Evolutionary conservation across 2,113 vertebrate genomes (phyloP).

Genomic region (Epinephelus moara): DNA sequence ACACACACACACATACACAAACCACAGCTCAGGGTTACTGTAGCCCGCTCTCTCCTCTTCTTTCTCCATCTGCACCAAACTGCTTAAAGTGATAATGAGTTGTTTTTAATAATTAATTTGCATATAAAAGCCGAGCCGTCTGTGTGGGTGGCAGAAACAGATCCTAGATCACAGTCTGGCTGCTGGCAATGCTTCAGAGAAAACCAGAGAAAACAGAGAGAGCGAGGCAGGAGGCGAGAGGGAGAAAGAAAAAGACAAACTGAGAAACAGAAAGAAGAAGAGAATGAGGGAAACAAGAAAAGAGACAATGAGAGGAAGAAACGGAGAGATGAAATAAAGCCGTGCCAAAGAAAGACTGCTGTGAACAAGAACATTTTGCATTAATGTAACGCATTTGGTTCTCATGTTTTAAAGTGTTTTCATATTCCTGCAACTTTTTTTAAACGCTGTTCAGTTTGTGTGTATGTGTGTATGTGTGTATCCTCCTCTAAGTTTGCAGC

Average conservation of each 20-base stretch:
- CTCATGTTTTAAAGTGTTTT: not conserved
- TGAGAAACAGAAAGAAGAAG: not conserved
- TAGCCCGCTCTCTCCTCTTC: conserved; percentile 38
- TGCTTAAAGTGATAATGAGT: conserved; percentile 81
- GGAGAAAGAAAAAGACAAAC: conserved; percentile 17
- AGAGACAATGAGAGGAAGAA: conserved; percentile 27
- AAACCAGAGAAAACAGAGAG: conserved; percentile 33
- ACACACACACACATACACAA: not conserved
- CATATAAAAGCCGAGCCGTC: conserved; percentile 76
- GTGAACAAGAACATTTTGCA: conserved; percentile 26
- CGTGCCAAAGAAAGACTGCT: conserved; percentile 7
- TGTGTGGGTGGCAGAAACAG: conserved; percentile 70
- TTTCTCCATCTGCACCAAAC: conserved; percentile 64
- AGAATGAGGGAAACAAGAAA: conserved; percentile 14
- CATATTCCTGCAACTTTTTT: not conserved
- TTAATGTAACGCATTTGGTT: conserved; percentile 10
- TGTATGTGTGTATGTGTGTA: not conserved
- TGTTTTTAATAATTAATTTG: conserved; percentile 83
- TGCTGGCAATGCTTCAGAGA: conserved; percentile 73
- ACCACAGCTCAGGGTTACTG: conserved; percentile 40
- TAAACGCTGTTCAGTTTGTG: not conserved
- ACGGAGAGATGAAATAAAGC: conserved; percentile 26
- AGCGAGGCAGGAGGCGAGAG: conserved; percentile 21
- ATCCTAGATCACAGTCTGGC: conserved; percentile 76
- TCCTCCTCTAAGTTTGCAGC: not conserved